phyloP scores from a whole-genome alignment of 2,797 vertebrate genomes.

The Eupleurogrammus muticus region DNA sequence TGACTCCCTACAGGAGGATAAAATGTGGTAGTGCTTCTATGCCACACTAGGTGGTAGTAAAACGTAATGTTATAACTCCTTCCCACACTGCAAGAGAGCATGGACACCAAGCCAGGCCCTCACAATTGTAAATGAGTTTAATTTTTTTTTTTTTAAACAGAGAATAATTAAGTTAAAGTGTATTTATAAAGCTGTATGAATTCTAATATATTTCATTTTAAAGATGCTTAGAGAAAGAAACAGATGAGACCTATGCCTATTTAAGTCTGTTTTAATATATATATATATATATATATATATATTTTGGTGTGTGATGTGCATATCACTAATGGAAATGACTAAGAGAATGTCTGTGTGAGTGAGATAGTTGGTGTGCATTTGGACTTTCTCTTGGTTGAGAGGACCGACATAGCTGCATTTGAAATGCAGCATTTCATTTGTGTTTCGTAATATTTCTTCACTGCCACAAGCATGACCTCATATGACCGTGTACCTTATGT shows the following conservation, averaged over 20 bases:
- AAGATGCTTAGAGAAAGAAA: conserved; percentile 69
- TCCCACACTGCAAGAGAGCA: conserved; percentile 59
- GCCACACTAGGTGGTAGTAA: conserved; percentile 85
- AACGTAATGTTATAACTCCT: conserved; percentile 65
- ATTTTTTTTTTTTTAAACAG: conserved; percentile 51
- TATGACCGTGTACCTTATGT: conserved; percentile 36
- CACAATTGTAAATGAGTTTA: conserved; percentile 53
- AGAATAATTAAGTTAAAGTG: conserved; percentile 67
- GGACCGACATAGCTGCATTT: conserved; percentile 46
- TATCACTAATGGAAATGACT: conserved; percentile 60
- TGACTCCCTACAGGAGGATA: conserved; percentile 67
- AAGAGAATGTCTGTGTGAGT: conserved; percentile 61
- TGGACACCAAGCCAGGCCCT: conserved; percentile 58
- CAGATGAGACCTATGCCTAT: conserved; percentile 57
- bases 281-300: conserved; percentile 79
- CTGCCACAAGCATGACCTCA: conserved; percentile 69
- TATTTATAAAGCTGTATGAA: conserved; percentile 78
- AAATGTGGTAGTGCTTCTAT: conserved; percentile 79
- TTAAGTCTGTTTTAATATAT: conserved; percentile 73
- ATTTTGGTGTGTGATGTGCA: conserved; percentile 53
- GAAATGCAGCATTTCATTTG: conserved; percentile 50
- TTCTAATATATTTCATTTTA: conserved; percentile 74
- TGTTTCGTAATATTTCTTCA: conserved; percentile 63
- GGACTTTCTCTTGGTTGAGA: conserved; percentile 31
- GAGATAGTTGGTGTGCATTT: conserved; percentile 33